Evolutionary conservation across 2,797 vertebrate genomes (phyloP).

Genomic region (Podargus strigoides): DNA sequence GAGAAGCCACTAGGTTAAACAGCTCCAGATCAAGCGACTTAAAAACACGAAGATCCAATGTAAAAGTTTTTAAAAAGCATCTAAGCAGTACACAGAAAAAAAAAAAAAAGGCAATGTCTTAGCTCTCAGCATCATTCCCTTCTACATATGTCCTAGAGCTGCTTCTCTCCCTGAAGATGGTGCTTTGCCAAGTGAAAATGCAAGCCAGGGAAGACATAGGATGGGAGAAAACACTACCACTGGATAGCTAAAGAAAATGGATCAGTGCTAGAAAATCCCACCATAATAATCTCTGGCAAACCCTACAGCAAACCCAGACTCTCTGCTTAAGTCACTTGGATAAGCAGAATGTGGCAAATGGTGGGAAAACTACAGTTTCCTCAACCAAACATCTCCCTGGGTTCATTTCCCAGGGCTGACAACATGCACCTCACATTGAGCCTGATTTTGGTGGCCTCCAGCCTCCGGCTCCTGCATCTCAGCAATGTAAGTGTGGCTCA

Average conservation of each 20-base stretch:
- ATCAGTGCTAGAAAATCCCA: not conserved
- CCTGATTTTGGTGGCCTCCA: not conserved
- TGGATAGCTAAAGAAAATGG: not conserved
- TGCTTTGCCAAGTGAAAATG: not conserved
- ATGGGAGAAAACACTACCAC: not conserved
- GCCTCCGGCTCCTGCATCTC: not conserved
- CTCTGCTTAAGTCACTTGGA: not conserved
- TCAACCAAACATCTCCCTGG: not conserved
- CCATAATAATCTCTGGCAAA: not conserved
- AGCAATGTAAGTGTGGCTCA: fast-evolving
- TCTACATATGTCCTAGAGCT: not conserved
- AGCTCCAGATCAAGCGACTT: not conserved
- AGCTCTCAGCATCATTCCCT: not conserved
- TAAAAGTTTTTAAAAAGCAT: not conserved
- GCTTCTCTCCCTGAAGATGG: not conserved
- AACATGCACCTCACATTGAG: not conserved
- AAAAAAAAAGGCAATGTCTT: not conserved
- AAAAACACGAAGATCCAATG: not conserved
- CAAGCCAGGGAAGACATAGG: not conserved
- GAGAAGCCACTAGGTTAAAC: not conserved
- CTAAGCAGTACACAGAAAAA: not conserved
- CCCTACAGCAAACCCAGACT: not conserved
- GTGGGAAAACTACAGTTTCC: not conserved
- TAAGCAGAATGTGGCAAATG: not conserved
- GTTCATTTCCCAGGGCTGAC: not conserved